Evolutionary conservation across 2,113 vertebrate genomes (phyloP), one percentile per base, ranked within the genome.

Genomic region (Neodontobutis hainanensis): DNA sequence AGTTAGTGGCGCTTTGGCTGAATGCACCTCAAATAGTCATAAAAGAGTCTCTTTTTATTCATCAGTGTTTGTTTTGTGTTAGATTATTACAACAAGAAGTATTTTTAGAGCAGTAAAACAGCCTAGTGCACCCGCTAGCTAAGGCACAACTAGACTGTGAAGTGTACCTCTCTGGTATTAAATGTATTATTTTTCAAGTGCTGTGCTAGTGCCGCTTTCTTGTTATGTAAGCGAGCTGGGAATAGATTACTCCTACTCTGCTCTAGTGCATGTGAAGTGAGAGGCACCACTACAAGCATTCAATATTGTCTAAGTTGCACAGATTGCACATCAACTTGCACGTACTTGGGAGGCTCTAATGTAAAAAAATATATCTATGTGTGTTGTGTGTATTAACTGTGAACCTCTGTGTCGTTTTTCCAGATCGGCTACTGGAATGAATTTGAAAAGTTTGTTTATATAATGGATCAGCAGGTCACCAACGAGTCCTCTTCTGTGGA

Each of bases 381-480:
- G 42, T 76, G 11, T 43, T 80, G 82, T 64, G 50, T 36, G 52
- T 70, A 48, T 64, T 80, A 90, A 70, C 65, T 75, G 32, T 75
- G 72, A 58, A 70, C 90, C 59, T 87, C 61, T 93, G 81, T 90
- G 87, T 93, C 47, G 57, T 85, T 93, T 93, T 90, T 38, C 52
- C 89, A 99, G 97, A 94, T 95, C 87, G 97, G 97, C 83, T 98
- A 98, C 87, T 99, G 97, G 97, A 99, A 97, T 55, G 97, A 99
- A 75, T 97, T 94, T 83, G 96, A 99, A 91, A 95, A 95, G 81
- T 97, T 97, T 93, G 96, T 99, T 83, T 95, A 94, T 89, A 90
- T 95, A 82, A 91, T 94, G 65, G 96, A 99, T 90, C 94, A 93
- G 62, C 95, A 96, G 85, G 93, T 96, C 79, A 94, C 95, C 91